phyloP scores from a whole-genome alignment of 2,888 invertebrate species.

The Atherix ibis region DNA sequence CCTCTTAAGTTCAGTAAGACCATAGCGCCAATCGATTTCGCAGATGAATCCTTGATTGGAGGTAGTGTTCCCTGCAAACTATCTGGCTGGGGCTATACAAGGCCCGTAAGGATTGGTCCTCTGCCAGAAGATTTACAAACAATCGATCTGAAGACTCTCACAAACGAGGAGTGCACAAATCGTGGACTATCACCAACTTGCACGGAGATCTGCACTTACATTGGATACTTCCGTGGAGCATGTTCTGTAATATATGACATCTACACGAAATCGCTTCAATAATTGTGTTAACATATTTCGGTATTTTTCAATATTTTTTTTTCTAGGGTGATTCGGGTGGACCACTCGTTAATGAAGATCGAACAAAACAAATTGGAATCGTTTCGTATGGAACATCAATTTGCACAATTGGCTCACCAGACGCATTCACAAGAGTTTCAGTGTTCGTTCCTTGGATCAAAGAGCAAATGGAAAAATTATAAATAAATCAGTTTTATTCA shows the following conservation, averaged over 20 bases:
- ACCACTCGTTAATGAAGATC: conserved; percentile 21
- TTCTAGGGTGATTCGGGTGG: conserved; percentile 30
- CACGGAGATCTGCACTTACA: conserved; percentile 26
- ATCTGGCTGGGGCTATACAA: conserved; percentile 28
- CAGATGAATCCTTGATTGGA: conserved; percentile 17
- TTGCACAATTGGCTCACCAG: conserved; percentile 19
- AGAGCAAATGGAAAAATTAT: conserved; percentile 17
- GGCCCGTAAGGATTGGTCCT: conserved; percentile 20
- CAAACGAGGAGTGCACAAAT: conserved; percentile 20
- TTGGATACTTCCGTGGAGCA: conserved; percentile 19
- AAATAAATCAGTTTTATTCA: too few species aligned
- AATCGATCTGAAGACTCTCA: conserved; percentile 22
- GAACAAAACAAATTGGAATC: conserved; percentile 22
- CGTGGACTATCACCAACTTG: conserved; percentile 22
- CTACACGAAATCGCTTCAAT: not conserved
- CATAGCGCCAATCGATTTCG: conserved; percentile 31
- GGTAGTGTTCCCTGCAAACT: conserved; percentile 20
- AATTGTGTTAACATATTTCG: not conserved
- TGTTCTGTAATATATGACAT: conserved; percentile 20
- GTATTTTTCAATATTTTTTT: not conserved
- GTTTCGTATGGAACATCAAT: conserved; percentile 23
- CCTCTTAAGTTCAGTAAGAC: conserved; percentile 20
- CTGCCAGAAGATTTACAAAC: conserved; percentile 22
- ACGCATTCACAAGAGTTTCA: conserved; percentile 28
- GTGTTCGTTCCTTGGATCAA: conserved; percentile 23